Evolutionary conservation across 2,113 vertebrate species (phyloP).

Genomic region (Otis tarda): DNA sequence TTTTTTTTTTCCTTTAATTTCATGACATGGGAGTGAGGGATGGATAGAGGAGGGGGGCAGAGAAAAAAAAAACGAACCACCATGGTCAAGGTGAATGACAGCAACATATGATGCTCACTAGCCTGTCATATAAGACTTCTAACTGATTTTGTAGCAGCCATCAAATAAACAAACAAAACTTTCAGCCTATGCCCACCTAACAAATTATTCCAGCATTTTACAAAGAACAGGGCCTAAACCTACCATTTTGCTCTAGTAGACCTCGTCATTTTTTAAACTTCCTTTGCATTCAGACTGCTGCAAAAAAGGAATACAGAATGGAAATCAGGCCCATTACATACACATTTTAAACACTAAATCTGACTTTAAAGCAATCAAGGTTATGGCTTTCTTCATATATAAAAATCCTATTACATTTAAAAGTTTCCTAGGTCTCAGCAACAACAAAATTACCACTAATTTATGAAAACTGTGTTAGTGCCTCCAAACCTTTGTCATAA

Average conservation of each 20-base stretch:
- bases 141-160: background rate
- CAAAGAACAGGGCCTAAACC: background rate
- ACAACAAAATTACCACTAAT: constrained; percentile 65
- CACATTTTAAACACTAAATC: constrained; percentile 7
- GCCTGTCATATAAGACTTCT: background rate
- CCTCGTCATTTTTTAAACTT: background rate
- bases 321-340: background rate
- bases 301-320: background rate
- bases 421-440: constrained; percentile 40
- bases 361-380: constrained; percentile 20
- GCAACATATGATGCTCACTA: background rate
- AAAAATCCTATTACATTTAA: constrained; percentile 31
- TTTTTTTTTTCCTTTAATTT: background rate
- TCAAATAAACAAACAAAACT: background rate
- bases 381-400: constrained; percentile 13
- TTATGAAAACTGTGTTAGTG: constrained; percentile 59
- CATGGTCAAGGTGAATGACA: background rate
- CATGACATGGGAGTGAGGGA: background rate
- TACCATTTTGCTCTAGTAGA: background rate
- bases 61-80: background rate
- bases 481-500: constrained; percentile 56
- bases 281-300: background rate
- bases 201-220: background rate
- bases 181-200: background rate
- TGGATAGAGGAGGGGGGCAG: too few species aligned